Conservation (phyloP, 1,140 invertebrate species). For the Dreissena polymorpha region DNA sequence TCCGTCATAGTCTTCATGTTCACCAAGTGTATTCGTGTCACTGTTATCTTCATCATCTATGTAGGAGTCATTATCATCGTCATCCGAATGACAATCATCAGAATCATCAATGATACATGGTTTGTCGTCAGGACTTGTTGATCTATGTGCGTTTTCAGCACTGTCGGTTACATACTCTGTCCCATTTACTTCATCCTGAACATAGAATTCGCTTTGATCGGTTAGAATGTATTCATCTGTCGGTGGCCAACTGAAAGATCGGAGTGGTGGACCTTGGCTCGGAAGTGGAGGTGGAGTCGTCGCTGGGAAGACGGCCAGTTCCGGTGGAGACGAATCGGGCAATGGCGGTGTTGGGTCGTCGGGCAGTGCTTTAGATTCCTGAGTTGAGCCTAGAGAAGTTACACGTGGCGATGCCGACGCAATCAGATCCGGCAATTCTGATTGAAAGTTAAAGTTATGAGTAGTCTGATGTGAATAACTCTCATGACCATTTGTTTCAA, state of each 20-base stretch:
- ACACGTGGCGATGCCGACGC: not conserved
- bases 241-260: not conserved
- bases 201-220: not conserved
- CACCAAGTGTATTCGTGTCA: not conserved
- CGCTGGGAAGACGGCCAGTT: not conserved
- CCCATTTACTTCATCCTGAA: not conserved
- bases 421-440: conserved; percentile 32
- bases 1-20: conserved; percentile 3
- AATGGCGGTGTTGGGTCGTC: conserved; percentile 19
- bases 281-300: conserved; percentile 24
- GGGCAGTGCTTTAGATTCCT: not conserved
- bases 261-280: not conserved
- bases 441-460: too few species aligned
- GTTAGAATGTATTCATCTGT: not conserved
- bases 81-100: not conserved
- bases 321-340: not conserved
- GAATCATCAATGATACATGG: not conserved
- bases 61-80: not conserved
- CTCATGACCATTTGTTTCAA: too few species aligned
- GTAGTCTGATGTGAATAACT: too few species aligned
- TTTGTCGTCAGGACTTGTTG: too few species aligned
- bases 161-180: not conserved
- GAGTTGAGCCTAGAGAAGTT: conserved; percentile 2
- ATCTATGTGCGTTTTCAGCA: not conserved
- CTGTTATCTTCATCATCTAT: not conserved